phyloP scores from a whole-genome alignment of 2,113 vertebrate genomes.

The Plectropomus leopardus region DNA sequence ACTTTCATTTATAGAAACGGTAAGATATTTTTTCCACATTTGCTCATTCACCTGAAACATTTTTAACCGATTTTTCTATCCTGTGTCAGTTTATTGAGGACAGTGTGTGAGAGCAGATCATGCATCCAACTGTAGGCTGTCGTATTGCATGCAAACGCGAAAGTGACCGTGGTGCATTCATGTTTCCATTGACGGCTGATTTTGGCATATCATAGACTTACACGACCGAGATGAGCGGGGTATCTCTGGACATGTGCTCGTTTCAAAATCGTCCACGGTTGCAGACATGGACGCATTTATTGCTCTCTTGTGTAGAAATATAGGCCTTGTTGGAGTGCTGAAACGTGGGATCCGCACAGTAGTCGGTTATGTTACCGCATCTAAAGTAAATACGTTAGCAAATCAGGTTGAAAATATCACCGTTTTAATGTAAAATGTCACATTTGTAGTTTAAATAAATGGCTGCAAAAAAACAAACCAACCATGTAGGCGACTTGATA shows the following conservation, averaged over 20 bases:
- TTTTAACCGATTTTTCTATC: slow-evolving; percentile 42
- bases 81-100: slow-evolving; percentile 40
- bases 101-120: slow-evolving; percentile 53
- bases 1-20: slow-evolving; percentile 86
- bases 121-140: slow-evolving; percentile 44
- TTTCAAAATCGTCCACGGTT: slow-evolving; percentile 10
- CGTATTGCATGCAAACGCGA: slow-evolving; percentile 65
- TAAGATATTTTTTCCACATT: slow-evolving; percentile 83
- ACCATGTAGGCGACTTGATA: background rate
- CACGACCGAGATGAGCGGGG: slow-evolving; percentile 15
- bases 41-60: slow-evolving; percentile 66
- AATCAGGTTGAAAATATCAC: background rate
- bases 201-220: slow-evolving; percentile 39
- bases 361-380: slow-evolving; percentile 31
- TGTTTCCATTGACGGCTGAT: slow-evolving; percentile 57
- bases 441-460: background rate
- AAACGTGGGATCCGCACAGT: slow-evolving; percentile 55
- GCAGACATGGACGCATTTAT: slow-evolving; percentile 39
- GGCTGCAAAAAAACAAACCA: background rate
- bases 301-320: slow-evolving; percentile 48
- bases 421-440: background rate
- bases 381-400: background rate
- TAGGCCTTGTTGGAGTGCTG: slow-evolving; percentile 42
- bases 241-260: slow-evolving; percentile 61
- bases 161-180: slow-evolving; percentile 72